Evolutionary conservation across 2,797 vertebrate species (phyloP).

Genomic region (Ceyx erithaca): DNA sequence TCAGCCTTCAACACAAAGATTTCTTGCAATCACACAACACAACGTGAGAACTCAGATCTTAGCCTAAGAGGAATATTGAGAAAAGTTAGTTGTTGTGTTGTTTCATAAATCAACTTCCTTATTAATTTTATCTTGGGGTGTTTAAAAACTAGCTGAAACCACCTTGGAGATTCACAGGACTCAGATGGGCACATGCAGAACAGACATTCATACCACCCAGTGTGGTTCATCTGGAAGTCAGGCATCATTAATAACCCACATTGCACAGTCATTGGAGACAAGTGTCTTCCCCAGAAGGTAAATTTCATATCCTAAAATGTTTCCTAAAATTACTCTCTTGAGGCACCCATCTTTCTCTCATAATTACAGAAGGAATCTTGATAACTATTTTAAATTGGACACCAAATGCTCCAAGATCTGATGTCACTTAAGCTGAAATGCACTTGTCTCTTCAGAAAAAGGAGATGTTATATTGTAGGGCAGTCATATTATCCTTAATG

Average conservation of each 20-base stretch:
- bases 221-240: not conserved
- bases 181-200: not conserved
- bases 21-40: accelerated
- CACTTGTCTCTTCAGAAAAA: not conserved
- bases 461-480: not conserved
- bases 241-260: not conserved
- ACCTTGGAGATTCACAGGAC: not conserved
- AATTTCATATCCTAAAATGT: not conserved
- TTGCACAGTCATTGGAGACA: not conserved
- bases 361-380: not conserved
- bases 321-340: not conserved
- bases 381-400: not conserved
- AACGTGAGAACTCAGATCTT: not conserved
- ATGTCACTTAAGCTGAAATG: not conserved
- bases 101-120: not conserved
- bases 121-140: not conserved
- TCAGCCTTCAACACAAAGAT: not conserved
- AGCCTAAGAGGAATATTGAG: not conserved
- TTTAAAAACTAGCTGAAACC: not conserved
- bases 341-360: not conserved
- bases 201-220: not conserved
- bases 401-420: not conserved
- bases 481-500: not conserved
- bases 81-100: not conserved
- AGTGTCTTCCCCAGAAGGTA: not conserved